These are phyloP conservation scores for Phataginus tetradactyla DNA, from an alignment of 2,797 vertebrate species.

Conservation along the genomic window DNA sequence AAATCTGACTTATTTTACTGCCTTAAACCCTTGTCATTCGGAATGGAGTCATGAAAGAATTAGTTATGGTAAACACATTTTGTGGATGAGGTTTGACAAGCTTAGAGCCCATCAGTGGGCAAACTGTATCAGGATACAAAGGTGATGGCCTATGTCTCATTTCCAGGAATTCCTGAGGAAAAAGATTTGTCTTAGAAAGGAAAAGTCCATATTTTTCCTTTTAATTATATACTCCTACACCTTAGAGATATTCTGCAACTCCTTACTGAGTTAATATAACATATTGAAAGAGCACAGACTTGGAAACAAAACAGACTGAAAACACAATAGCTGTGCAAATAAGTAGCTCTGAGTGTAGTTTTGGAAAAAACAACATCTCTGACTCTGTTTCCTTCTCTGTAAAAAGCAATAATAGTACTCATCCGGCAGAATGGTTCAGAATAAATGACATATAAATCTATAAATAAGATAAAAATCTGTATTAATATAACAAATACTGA, in stretches of 20 bases:
- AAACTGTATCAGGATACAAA: neutral
- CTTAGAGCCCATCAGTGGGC: neutral
- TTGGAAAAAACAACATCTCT: neutral
- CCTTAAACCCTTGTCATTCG: neutral
- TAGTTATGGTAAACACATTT: neutral
- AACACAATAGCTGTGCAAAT: neutral
- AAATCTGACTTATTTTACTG: constrained; percentile 1
- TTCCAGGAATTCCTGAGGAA: constrained; percentile 21
- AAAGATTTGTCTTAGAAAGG: neutral
- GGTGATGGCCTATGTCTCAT: neutral
- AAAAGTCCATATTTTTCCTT: neutral
- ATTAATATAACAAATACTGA: neutral
- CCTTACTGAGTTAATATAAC: neutral
- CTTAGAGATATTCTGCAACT: neutral
- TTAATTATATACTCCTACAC: neutral
- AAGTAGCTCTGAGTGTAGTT: neutral
- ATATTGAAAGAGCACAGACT: neutral
- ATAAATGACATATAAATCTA: neutral
- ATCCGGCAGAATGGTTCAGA: neutral
- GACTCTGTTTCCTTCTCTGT: neutral
- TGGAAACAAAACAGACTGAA: constrained; percentile 24
- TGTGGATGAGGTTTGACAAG: neutral
- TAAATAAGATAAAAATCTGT: neutral
- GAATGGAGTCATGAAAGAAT: neutral
- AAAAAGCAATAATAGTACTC: constrained; percentile 10